phyloP scores from a whole-genome alignment of 2,797 vertebrate species.

The Gobionotothen gibberifrons region DNA sequence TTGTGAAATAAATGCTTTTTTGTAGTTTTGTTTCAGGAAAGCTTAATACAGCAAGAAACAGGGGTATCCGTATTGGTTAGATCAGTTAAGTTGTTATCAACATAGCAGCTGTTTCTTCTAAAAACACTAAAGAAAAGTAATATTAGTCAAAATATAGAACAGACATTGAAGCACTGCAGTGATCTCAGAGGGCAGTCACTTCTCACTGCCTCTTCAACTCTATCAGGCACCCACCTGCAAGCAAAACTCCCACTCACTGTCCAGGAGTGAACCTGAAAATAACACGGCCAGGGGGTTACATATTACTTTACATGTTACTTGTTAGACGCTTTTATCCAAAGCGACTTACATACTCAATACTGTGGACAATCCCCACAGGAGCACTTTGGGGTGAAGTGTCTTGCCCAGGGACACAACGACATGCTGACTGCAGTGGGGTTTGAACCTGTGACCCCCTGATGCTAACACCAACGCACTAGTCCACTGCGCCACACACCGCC shows the following conservation, averaged over 20 bases:
- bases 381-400: too few relatives aligned
- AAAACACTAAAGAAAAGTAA: neutral
- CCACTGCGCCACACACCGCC: too few relatives aligned
- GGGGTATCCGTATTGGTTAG: neutral
- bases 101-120: neutral
- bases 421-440: too few relatives aligned
- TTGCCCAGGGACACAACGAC: too few relatives aligned
- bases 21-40: neutral
- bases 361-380: too few relatives aligned
- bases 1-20: neutral
- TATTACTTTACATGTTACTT: too few relatives aligned
- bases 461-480: too few relatives aligned
- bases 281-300: slow-evolving; percentile 56
- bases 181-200: slow-evolving; percentile 62
- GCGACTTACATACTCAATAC: too few relatives aligned
- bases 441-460: too few relatives aligned
- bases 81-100: neutral
- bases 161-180: slow-evolving; percentile 36
- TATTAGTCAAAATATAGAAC: slow-evolving; percentile 25
- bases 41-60: neutral
- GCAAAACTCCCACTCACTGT: slow-evolving; percentile 74
- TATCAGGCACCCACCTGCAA: slow-evolving; percentile 66
- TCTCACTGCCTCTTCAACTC: slow-evolving; percentile 72
- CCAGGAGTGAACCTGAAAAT: slow-evolving; percentile 73
- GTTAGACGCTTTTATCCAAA: too few relatives aligned